Evolutionary conservation across 2,888 invertebrate genomes (phyloP).

Genomic region (Gasteruption jaculator): DNA sequence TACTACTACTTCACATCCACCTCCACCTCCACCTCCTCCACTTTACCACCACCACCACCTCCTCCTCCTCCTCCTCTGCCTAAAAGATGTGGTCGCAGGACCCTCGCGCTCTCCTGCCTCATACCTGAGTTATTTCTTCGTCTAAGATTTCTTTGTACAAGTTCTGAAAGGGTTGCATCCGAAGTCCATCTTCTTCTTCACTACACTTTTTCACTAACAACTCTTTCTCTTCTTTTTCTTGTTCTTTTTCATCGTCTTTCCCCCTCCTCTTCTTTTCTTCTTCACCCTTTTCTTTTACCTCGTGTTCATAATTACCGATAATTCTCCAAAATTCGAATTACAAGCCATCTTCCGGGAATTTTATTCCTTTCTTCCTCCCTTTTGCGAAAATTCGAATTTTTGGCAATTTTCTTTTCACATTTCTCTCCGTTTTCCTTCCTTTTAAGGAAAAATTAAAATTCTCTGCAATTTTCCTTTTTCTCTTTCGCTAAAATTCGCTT

Average conservation of each 20-base stretch:
- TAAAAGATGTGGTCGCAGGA: too few relatives aligned
- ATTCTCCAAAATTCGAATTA: too few relatives aligned
- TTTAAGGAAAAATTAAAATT: conserved; percentile 15
- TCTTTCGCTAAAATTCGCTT: conserved; percentile 8
- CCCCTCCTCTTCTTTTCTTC: neutral
- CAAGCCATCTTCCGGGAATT: too few relatives aligned
- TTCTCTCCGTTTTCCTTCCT: conserved; percentile 1
- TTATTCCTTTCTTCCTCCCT: too few relatives aligned
- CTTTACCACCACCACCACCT: too few relatives aligned
- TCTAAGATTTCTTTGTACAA: conserved; percentile 13
- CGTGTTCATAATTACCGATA: too few relatives aligned
- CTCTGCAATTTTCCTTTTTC: too few relatives aligned
- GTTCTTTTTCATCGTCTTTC: conserved; percentile 2
- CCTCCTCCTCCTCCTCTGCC: too few relatives aligned
- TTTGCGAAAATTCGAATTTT: conserved; percentile 2
- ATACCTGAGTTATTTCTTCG: too few relatives aligned
- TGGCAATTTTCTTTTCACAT: conserved; percentile 3
- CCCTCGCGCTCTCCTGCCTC: too few relatives aligned
- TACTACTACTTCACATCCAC: too few relatives aligned
- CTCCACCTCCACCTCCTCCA: too few relatives aligned
- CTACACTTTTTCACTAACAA: conserved; percentile 11
- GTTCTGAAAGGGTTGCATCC: conserved; percentile 12
- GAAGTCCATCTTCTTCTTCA: conserved; percentile 23
- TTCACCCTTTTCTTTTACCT: conserved; percentile 2
- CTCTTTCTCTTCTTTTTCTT: neutral